These are phyloP conservation scores for Fistularia commersonii DNA, from an alignment of 2,797 vertebrate species.

Conservation along the genomic window DNA sequence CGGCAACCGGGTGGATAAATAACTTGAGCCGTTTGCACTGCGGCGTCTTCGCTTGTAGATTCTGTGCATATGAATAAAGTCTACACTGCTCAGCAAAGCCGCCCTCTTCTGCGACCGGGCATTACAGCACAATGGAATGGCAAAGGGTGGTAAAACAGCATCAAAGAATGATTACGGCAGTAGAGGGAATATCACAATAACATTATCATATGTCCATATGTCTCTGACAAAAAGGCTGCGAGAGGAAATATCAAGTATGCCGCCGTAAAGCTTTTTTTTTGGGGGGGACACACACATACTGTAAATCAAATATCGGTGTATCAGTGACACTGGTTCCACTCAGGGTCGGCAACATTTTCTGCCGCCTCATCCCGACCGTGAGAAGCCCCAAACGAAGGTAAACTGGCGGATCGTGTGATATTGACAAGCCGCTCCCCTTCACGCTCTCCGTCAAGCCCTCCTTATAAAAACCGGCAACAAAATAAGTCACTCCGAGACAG, in stretches of 20 bases:
- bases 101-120: slow-evolving; percentile 45
- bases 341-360: neutral
- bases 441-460: slow-evolving; percentile 3
- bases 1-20: slow-evolving; percentile 40
- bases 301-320: no score
- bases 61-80: slow-evolving; percentile 19
- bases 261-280: slow-evolving; percentile 14
- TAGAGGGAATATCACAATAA: slow-evolving; percentile 55
- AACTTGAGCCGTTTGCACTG: neutral
- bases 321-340: no score
- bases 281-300: no score
- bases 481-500: slow-evolving; percentile 32
- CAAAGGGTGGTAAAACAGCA: slow-evolving; percentile 48
- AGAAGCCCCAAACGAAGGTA: no score
- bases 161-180: slow-evolving; percentile 46
- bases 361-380: no score
- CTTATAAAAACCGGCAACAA: slow-evolving; percentile 17
- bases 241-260: slow-evolving; percentile 2
- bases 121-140: slow-evolving; percentile 61
- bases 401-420: slow-evolving; percentile 11
- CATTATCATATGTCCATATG: slow-evolving; percentile 10
- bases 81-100: slow-evolving; percentile 23
- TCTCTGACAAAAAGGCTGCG: slow-evolving; percentile 8
- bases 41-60: slow-evolving; percentile 19
- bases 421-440: slow-evolving; percentile 9